Evolutionary conservation across 2,888 invertebrate species (phyloP), one percentile per base, ranked within the genome.

Genomic region (Gastracanthus pulcherrimus): DNA sequence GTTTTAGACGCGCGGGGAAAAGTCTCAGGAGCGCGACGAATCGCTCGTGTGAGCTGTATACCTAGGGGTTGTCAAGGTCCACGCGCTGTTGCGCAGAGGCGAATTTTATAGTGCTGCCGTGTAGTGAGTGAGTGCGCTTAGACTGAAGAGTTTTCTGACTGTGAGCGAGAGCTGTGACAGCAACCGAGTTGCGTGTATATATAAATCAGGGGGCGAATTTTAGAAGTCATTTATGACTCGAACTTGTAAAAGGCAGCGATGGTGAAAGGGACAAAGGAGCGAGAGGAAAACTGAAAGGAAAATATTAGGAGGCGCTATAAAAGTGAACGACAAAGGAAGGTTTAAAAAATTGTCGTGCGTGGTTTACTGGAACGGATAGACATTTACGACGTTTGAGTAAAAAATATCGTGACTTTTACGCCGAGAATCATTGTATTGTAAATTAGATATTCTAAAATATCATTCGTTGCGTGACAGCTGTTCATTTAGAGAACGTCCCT

Each of bases 1-100:
- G 36, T 19, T 23, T 55, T 55, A 55, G 23, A 29, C 31, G 34
- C n/a, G 34, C 41, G 41, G 67, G 67, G 45, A 45, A 67, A 66
- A 41, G 41, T 45, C 45, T 67, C 29, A 45, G 67, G 67, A 67
- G 41, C 67, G 26, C 67, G 67, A 67, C 67, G 67, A 67, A 67
- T 67, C 41, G 41, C 58, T 13, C 13, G 16, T 13, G 38, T 13
- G 26, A 26, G 26, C 19, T n/a, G n/a, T n/a, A n/a, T n/a, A n/a
- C n/a, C n/a, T 11, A 55, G 55, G 55, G 55, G 55, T 55, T 23
- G 23, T 51, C 51, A 23, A 51, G 55, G 19, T 55, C 26, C 13
- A 9, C n/a, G 19, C 9, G 26, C n/a, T n/a, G n/a, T n/a, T n/a
- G n/a, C n/a, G n/a, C n/a, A n/a, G n/a, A n/a, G n/a, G n/a, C n/a